Evolutionary conservation across 2,888 invertebrate species (phyloP), one percentile per base, ranked within the genome.

Genomic region (Xiphydria camelus): DNA sequence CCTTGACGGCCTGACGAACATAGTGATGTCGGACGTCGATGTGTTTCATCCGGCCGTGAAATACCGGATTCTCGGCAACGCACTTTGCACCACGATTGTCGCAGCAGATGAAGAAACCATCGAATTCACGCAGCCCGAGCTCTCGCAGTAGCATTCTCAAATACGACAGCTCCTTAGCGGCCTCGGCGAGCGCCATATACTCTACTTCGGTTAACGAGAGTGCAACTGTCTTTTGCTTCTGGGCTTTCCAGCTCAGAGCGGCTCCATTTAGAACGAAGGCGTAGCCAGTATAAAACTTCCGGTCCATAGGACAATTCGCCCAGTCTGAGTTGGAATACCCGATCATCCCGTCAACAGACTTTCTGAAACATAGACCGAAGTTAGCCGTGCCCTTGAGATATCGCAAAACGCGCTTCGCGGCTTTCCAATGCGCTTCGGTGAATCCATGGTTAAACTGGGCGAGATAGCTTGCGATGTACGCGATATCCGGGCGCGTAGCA

Each of bases 181-280:
- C 55, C 2, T 55, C 50, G 4, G 61, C 45, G 17, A 64, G 52
- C 6, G 66, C 57, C 36, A 66, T 55, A 39, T 62, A 64, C 41
- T 68, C 63, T 1, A 64, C 55, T 36, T 66, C 62, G 4, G 59
- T 61, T 1, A 61, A 64, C 4, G 61, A 66, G 5, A 64, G 39
- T 3, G 61, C 55, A 6, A 68, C 61, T 35, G 49, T 46, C 20
- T 25, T 19, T 46, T 60, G 61, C 53, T 55, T 52, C 51, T 53
- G 48, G 45, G 59, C 59, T 20, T 46, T 47, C 69, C 70, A 68
- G 17, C 55, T 51, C 10, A 68, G 51, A 35, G 57, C 45, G 21
- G 57, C 61, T 36, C 57, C 55, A 48, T 49, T 45, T 15, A 54
- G 34, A 7, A 41, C 54, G 37, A 61, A 64, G 4, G 61, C 41